A percentile compares a stretch with the other conserved stretches of the same genome.
These are phyloP conservation scores for Ecdyonurus torrentis DNA, from an alignment of 2,888 invertebrate genomes.

Conservation along the genomic window DNA sequence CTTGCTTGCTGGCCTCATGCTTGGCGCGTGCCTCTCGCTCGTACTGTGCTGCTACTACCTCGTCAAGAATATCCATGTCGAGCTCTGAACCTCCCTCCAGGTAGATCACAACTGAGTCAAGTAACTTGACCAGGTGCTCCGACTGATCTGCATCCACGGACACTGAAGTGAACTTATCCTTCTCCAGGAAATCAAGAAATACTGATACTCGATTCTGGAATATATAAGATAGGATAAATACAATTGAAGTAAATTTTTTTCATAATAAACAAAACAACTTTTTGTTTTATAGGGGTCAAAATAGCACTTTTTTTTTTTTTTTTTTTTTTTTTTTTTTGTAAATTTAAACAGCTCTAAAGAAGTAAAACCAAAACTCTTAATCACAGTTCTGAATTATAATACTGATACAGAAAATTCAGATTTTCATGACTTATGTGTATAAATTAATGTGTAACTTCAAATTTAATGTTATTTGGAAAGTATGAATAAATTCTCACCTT, in stretches of 20 bases:
- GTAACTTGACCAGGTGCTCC: constrained; percentile 57
- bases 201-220: constrained; percentile 70
- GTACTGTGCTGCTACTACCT: constrained; percentile 18
- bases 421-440: too few species aligned
- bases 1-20: neutral
- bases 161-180: constrained; percentile 54
- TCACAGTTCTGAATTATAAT: too few species aligned
- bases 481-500: constrained; percentile 38
- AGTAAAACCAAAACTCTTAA: neutral
- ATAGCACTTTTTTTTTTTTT: neutral
- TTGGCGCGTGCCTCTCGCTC: neutral
- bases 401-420: neutral
- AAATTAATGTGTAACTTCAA: too few species aligned
- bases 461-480: neutral
- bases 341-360: neutral
- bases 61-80: constrained; percentile 73
- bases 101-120: constrained; percentile 94
- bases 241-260: neutral
- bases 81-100: constrained; percentile 85
- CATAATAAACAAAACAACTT: neutral
- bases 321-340: neutral
- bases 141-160: constrained; percentile 70
- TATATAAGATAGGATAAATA: constrained; percentile 12
- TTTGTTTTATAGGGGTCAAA: too few species aligned
- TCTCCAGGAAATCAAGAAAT: constrained; percentile 67